Evolutionary conservation across 2,113 vertebrate genomes (phyloP).

Genomic region (Nothoprocta pentlandii): DNA sequence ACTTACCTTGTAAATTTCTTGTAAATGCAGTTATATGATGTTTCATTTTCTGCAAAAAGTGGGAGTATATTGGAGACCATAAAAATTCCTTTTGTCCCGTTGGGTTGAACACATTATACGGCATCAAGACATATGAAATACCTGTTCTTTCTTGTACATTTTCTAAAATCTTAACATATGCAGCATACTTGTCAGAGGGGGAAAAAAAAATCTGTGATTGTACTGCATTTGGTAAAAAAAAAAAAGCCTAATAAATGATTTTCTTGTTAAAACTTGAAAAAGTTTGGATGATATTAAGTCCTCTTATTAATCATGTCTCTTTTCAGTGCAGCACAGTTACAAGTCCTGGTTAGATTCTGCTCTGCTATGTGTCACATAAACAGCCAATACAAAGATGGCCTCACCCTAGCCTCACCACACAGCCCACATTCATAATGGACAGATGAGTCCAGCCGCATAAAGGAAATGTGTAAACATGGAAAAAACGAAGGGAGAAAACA

Average conservation of each 20-base stretch:
- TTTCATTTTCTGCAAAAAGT: background rate
- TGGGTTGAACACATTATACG: background rate
- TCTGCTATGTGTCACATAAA: background rate
- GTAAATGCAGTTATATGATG: background rate
- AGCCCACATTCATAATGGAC: rapidly evolving
- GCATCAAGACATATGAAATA: background rate
- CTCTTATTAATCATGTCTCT: background rate
- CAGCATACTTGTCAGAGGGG: background rate
- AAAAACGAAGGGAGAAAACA: background rate
- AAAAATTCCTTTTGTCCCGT: conserved; percentile 9
- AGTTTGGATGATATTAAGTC: background rate
- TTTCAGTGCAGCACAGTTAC: background rate
- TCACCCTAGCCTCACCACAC: background rate
- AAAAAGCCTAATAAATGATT: background rate
- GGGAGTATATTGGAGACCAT: background rate
- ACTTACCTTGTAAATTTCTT: conserved; percentile 45
- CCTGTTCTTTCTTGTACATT: background rate
- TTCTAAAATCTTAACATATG: background rate
- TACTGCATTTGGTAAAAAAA: background rate
- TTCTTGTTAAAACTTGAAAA: background rate
- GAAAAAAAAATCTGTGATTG: background rate
- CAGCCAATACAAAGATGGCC: background rate
- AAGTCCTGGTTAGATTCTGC: background rate
- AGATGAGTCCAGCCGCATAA: background rate
- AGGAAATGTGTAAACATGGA: background rate